Conservation (phyloP, 2,797 vertebrate genomes). For the Sebastolobus altivelis region DNA sequence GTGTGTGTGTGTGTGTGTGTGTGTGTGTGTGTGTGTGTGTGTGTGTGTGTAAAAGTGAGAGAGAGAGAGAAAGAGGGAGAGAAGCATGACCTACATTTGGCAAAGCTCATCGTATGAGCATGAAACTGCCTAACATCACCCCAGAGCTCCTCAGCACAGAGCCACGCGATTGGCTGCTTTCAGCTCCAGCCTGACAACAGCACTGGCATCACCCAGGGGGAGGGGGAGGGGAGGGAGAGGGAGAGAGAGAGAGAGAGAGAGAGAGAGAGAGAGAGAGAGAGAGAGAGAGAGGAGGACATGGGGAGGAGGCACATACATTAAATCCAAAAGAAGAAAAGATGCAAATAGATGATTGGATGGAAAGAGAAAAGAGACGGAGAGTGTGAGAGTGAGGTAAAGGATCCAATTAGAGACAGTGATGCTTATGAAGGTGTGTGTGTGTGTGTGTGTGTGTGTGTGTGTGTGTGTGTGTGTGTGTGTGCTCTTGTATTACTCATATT, state of each 20-base stretch:
- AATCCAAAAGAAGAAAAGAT: conserved; percentile 66
- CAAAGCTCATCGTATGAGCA: conserved; percentile 84
- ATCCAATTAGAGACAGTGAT: conserved; percentile 45
- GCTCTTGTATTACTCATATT: not conserved
- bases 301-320: conserved; percentile 75
- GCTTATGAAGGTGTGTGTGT: conserved; percentile 21
- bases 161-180: conserved; percentile 82
- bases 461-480: not conserved
- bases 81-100: conserved; percentile 87
- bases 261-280: not conserved
- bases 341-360: conserved; percentile 49
- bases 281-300: conserved; percentile 50
- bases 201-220: conserved; percentile 82
- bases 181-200: conserved; percentile 81
- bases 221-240: conserved; percentile 44
- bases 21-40: not conserved
- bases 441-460: conserved; percentile 6
- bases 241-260: conserved; percentile 27
- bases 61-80: conserved; percentile 53
- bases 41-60: conserved; percentile 12
- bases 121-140: conserved; percentile 88
- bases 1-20: not conserved
- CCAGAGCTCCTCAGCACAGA: conserved; percentile 80
- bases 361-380: conserved; percentile 23
- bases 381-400: conserved; percentile 32